Percentiles rank a stretch among this genome's conserved stretches.
Conservation (phyloP, 2,888 invertebrate genomes). For the Rhogogaster chlorosoma region DNA sequence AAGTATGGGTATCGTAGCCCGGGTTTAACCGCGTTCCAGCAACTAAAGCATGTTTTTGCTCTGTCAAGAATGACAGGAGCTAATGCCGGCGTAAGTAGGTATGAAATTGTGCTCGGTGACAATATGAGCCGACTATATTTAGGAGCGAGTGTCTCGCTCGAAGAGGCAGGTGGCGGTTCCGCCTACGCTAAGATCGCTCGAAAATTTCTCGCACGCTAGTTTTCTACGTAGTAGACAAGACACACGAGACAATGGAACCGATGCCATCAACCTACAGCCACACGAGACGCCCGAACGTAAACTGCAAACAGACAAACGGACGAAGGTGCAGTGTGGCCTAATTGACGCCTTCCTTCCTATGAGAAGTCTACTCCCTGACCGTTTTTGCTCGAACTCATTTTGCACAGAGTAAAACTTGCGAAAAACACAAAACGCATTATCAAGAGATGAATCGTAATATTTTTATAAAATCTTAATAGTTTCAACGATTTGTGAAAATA, state of each 20-base stretch:
- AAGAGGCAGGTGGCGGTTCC: conserved; percentile 43
- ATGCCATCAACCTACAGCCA: conserved; percentile 39
- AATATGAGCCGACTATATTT: conserved; percentile 19
- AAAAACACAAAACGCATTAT: not conserved
- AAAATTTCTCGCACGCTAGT: conserved; percentile 40
- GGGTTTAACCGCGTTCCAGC: not conserved
- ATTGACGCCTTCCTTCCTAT: conserved; percentile 51
- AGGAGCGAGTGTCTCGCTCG: conserved; percentile 32
- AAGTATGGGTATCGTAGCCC: not conserved
- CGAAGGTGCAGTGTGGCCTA: conserved; percentile 48
- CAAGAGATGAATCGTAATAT: not conserved
- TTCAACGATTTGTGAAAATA: no score
- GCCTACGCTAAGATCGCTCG: conserved; percentile 24
- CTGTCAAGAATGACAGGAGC: not conserved
- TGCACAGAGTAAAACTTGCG: not conserved
- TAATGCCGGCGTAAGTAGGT: conserved; percentile 34
- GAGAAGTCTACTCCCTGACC: not conserved
- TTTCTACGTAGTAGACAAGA: not conserved
- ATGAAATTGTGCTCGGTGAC: conserved; percentile 32
- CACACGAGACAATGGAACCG: conserved; percentile 44
- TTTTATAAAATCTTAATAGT: no score
- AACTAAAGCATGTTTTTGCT: conserved; percentile 11
- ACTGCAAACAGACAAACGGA: conserved; percentile 35
- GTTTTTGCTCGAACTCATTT: not conserved
- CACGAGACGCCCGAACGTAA: conserved; percentile 39